Evolutionary conservation across 2,113 vertebrate species (phyloP), one percentile per base, ranked within the genome.

Genomic region (Eretmochelys imbricata): DNA sequence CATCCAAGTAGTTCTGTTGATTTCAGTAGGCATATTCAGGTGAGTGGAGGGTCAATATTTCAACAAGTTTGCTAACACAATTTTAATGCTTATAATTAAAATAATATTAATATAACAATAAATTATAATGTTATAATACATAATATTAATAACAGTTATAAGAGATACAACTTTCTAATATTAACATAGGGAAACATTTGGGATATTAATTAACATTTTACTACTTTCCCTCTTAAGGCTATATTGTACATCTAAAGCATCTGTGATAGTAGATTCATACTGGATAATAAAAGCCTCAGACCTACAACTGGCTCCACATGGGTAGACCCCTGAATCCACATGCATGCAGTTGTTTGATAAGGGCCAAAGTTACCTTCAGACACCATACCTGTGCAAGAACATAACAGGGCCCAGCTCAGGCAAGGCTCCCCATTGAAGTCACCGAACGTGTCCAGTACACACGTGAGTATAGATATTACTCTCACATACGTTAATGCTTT

Each of bases 1-100:
- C 91, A 87, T 20, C 24, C 51, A 85, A 93, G 29, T 53, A 25
- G 89, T 87, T 93, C 14, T 81, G 8, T 3, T 87, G 89, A 90
- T 93, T 84, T 84, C 80, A 88, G 51, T 50, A 5, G 1, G 48
- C 76, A 84, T 84, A 91, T 22, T 31, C n/a, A 93, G 4, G 16
- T 91, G 25, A 76, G 27, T 84, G 2, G 82, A 46, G 89, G 59
- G 59, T 78, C n/a, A 89, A 80, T 82, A 10, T 76, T 87, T 85
- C 51, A 53, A 9, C 14, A 88, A 29, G 82, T 72, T 85, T 89
- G 54, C 13, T 42, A 10, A 89, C 75, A 1, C 42, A 80, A 91
- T 80, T 80, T 76, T 82, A 84, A 55, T 82, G 59, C 2, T 78
- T 29, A 78, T 12, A 78, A 78, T 48, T 27, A 48, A 78, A 46